Evolutionary conservation across 2,797 vertebrate species (phyloP), one percentile per base, ranked within the genome.

Genomic region (Sebastes diploproa): DNA sequence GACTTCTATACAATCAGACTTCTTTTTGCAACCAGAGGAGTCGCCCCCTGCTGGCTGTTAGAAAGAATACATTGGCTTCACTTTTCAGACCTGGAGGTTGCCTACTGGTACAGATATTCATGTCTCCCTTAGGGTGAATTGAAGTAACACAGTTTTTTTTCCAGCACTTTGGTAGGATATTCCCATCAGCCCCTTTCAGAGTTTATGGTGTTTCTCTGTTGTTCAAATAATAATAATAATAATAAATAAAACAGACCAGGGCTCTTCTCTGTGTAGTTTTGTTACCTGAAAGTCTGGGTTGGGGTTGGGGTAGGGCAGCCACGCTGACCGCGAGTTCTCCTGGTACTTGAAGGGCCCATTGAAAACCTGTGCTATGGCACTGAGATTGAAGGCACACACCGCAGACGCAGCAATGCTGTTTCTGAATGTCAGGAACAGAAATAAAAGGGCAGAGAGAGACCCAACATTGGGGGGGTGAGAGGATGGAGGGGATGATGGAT

Each of bases 351-450:
- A 99, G 72, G 98, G 98, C 64, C 98, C 98, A 0, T 95, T 96
- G 94, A 99, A 99, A 77, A 97, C 96, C 86, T 98, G 98, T 2
- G 96, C 95, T 91, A 99, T 94, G 88, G 98, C 97, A 12, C 97
- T 99, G 92, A 99, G 95, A 91, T 99, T 99, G 96, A 99, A 99
- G 94, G 97, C 96, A 77, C 98, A 99, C 89, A 99, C 97, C 13
- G 98, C 98, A 0, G 98, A 99, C 1, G 98, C 98, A 3, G 98
- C 98, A 64, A 99, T 98, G 93, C 98, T 99, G 95, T 99, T 99
- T 91, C 98, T 99, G 94, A 22, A 88, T 59, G 78, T 64, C 68
- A 72, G 60, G 64, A 74, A 80, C 1, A 80, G 29, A 78, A 52
- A 64, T 20, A 80, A 34, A 61, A 42, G 25, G 20, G 14, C 42